Evolutionary conservation across 2,888 invertebrate species (phyloP).

Genomic region (Protonemura montana): DNA sequence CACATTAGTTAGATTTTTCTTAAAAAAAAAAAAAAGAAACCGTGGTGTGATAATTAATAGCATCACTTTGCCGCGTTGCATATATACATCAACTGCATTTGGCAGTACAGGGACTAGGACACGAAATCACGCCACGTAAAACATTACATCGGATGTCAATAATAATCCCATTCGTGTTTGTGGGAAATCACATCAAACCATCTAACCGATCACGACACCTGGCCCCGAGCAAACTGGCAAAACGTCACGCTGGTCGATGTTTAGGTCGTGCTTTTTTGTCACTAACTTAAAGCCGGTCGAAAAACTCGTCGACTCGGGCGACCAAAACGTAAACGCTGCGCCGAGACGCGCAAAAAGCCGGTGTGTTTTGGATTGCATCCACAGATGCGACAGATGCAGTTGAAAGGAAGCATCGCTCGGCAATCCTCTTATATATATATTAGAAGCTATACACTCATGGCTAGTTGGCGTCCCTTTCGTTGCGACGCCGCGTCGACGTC

Average conservation of each 20-base stretch:
- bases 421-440: not conserved
- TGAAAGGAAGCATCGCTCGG: not conserved
- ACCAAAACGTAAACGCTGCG: not conserved
- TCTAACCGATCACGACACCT: not conserved
- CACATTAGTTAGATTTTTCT: not conserved
- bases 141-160: not conserved
- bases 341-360: not conserved
- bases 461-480: not conserved
- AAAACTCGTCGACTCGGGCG: not conserved
- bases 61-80: too few relatives aligned
- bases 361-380: not conserved
- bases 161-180: not conserved
- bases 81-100: too few relatives aligned
- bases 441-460: not conserved
- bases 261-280: not conserved
- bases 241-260: not conserved
- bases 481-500: not conserved
- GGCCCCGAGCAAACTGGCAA: not conserved
- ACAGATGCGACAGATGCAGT: conserved; percentile 7
- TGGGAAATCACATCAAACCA: not conserved
- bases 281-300: not conserved
- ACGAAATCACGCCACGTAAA: not conserved
- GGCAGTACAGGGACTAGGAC: not conserved
- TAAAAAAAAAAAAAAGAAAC: too few relatives aligned
- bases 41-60: too few relatives aligned